Evolutionary conservation across 1,140 invertebrate genomes (phyloP).

Genomic region (Hypsibius dujardini): DNA sequence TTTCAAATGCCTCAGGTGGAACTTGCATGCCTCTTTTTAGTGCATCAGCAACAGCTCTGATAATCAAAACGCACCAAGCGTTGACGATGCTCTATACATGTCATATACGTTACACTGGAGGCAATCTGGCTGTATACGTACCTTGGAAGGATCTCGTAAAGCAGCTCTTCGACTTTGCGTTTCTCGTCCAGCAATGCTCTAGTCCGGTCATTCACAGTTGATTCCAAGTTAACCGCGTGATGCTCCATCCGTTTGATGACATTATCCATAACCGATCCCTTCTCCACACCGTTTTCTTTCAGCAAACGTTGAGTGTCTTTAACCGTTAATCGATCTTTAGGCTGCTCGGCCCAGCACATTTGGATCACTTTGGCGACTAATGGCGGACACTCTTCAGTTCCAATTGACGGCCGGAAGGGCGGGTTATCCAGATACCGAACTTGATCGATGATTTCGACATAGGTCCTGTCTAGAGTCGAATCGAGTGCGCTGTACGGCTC

Average conservation of each 20-base stretch:
- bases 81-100: neutral
- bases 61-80: neutral
- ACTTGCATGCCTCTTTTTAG: slow-evolving; percentile 1
- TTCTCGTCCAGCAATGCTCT: slow-evolving; percentile 64
- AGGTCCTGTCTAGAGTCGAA: neutral
- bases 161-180: slow-evolving; percentile 55
- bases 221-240: slow-evolving; percentile 67
- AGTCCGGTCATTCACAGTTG: slow-evolving; percentile 64
- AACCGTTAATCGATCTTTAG: slow-evolving; percentile 46
- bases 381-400: slow-evolving; percentile 44
- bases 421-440: slow-evolving; percentile 50
- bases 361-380: slow-evolving; percentile 53
- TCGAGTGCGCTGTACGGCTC: slow-evolving; percentile 43
- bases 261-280: slow-evolving; percentile 51
- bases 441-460: slow-evolving; percentile 45
- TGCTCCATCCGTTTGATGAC: slow-evolving; percentile 63
- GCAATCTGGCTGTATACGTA: slow-evolving; percentile 27
- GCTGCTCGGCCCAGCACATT: slow-evolving; percentile 57
- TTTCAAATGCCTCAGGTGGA: slow-evolving; percentile 5
- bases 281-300: slow-evolving; percentile 1
- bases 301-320: slow-evolving; percentile 18
- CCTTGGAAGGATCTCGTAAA: slow-evolving; percentile 56
- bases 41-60: slow-evolving; percentile 13
- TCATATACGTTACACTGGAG: neutral
- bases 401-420: slow-evolving; percentile 53